These are phyloP conservation scores for western clawed frog (Xenopus tropicalis) DNA, from an alignment of 2,113 vertebrate genomes.

Conservation along the genomic window UCB_Xtro_10.0 CM004451.2:85502001-85502500, in stretches of 20 bases:
- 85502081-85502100: conserved; percentile 89
- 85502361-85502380: too few species aligned
- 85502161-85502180: too few species aligned
- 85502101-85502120: conserved; percentile 95
- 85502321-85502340: too few species aligned
- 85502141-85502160: too few species aligned
- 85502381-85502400: background rate
- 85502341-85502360: too few species aligned
- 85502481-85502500: conserved; percentile 11
- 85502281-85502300: too few species aligned
- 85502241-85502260: too few species aligned
- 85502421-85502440: background rate
- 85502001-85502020: conserved; percentile 61
- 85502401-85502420: background rate
- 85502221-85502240: too few species aligned
- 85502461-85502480: conserved; percentile 12
- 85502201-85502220: too few species aligned
- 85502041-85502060: conserved; percentile 60
- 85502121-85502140: conserved; percentile 16
- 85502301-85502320: too few species aligned
- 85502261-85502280: too few species aligned
- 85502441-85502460: conserved; percentile 2
- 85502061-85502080: conserved; percentile 70
- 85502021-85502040: conserved; percentile 55
- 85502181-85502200: too few species aligned